Conservation (phyloP, 2,113 vertebrate genomes). For the Serinus canaria region DNA sequence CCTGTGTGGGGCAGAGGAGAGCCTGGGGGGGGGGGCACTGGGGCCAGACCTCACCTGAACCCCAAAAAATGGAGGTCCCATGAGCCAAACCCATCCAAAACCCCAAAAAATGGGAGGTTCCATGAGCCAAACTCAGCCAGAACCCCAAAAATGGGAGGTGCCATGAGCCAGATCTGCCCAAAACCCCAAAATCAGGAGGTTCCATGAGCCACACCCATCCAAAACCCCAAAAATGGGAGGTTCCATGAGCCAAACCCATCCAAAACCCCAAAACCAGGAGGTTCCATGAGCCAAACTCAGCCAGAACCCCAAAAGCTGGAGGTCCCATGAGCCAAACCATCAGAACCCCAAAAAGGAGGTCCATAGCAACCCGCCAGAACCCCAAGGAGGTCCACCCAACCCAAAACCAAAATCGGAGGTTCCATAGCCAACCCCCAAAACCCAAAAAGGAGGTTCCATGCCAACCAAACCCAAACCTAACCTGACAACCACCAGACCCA, state of each 20-base stretch:
- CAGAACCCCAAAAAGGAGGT: no score
- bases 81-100: no score
- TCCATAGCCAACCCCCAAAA: no score
- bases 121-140: no score
- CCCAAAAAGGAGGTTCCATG: no score
- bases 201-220: neutral
- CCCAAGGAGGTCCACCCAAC: no score
- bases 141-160: no score
- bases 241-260: no score
- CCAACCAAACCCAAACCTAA: no score
- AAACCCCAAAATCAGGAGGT: neutral
- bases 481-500: no score
- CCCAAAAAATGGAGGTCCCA: neutral
- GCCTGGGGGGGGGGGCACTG: no score
- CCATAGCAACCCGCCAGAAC: rapidly evolving
- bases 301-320: neutral
- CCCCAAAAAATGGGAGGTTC: no score
- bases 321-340: neutral
- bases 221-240: neutral
- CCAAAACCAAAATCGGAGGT: neutral
- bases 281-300: rapidly evolving
- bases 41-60: neutral
- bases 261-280: neutral
- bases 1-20: neutral
- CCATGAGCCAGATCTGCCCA: neutral